Percentiles rank a stretch among this genome's conserved stretches.
Conservation (phyloP, 2,797 vertebrate genomes). For the Tokudaia tokunoshimensis region DNA sequence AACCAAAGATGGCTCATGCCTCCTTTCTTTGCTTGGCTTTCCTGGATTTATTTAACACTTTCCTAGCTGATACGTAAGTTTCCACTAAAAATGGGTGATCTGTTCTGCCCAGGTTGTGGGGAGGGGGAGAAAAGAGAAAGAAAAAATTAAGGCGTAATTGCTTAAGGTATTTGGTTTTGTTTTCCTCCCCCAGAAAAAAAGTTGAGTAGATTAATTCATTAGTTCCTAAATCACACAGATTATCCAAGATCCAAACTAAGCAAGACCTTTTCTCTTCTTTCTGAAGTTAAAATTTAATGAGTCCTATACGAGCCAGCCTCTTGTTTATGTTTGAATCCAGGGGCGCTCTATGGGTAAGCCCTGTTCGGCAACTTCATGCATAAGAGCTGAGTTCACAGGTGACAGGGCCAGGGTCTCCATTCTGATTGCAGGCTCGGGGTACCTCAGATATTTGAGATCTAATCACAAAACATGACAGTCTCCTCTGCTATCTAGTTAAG, state of each 20-base stretch:
- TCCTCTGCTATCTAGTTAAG: not conserved
- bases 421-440: not conserved
- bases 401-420: too few relatives aligned
- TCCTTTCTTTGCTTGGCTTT: slow-evolving; percentile 80
- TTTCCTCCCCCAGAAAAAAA: not conserved
- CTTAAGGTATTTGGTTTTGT: slow-evolving; percentile 3
- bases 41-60: slow-evolving; percentile 86
- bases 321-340: slow-evolving; percentile 24
- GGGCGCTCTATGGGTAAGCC: not conserved
- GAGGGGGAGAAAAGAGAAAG: not conserved
- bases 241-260: not conserved
- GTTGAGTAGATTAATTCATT: not conserved
- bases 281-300: not conserved
- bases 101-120: not conserved
- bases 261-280: not conserved
- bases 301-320: not conserved
- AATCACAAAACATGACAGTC: not conserved
- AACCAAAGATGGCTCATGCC: slow-evolving; percentile 73
- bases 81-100: not conserved
- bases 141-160: not conserved
- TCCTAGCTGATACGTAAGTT: slow-evolving; percentile 82
- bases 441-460: not conserved
- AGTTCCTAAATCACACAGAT: not conserved
- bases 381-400: not conserved
- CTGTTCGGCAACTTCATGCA: not conserved